Evolutionary conservation across 2,888 invertebrate genomes (phyloP), one percentile per base, ranked within the genome.

Genomic region (Drosophila emarginata): DNA sequence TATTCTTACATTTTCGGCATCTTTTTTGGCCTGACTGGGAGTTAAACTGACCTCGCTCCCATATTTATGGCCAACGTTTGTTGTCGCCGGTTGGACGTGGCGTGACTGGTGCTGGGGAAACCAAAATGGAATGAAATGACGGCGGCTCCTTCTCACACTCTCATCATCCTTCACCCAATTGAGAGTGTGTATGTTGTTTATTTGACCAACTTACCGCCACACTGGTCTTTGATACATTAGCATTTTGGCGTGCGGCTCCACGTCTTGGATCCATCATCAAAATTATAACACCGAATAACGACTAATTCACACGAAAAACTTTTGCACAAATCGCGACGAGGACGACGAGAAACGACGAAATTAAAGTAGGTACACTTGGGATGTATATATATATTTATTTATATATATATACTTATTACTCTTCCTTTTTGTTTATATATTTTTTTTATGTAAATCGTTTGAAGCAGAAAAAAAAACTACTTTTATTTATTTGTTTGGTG

Each of bases 31-130:
- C 72, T 90, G 90, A 58, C 91, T 91, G 52, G 89, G 89, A 2
- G 90, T 89, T 26, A 91, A 76, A 72, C 91, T 91, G 11, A 88
- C 74, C 66, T 90, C 87, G 67, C 91, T 91, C 61, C 76, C 79
- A 32, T 77, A 81, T 67, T 87, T 90, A 72, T 80, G 84, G 5
- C 52, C 63, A 21, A 57, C 37, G 7, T 45, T 37, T 5, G n/a
- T 28, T 14, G 56, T 61, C 54, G 51, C 9, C 50, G 12, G 58
- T 36, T 6, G 57, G 37, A 7, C 56, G 12, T 80, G 77, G 40
- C 83, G 77, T 67, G 86, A 79, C 83, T 83, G 56, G 18, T 45
- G 45, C 45, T 23, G 64, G 67, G 67, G 57, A 65, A 23, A 54
- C 37, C 40, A 59, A 50, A 69, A 21, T 45, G 45, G 45, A 4